Percentiles rank a stretch among this genome's conserved stretches.
Evolutionary conservation across 1,140 invertebrate genomes (phyloP).

Genomic region (Ips typographus): DNA sequence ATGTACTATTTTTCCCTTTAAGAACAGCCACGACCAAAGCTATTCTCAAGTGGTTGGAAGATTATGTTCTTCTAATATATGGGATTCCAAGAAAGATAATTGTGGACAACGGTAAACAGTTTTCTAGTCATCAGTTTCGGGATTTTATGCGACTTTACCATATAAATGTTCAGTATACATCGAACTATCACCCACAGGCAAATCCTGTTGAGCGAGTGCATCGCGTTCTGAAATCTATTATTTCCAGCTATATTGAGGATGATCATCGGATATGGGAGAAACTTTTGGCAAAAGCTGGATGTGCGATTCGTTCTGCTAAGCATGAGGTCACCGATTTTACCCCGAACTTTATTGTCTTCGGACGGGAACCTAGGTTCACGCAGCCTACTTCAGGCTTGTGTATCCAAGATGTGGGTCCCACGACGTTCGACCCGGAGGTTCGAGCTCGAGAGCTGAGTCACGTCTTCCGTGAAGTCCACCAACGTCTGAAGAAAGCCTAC

Average conservation of each 20-base stretch:
- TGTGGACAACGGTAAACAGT: slow-evolving; percentile 38
- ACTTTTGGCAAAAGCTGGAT: too few relatives aligned
- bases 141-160: background rate
- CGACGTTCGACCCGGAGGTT: too few relatives aligned
- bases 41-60: slow-evolving; percentile 14
- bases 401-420: too few relatives aligned
- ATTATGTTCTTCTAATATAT: slow-evolving; percentile 30
- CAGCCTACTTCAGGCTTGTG: too few relatives aligned
- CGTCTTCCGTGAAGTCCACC: too few relatives aligned
- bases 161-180: background rate
- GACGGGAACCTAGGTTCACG: too few relatives aligned
- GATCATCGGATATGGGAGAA: too few relatives aligned
- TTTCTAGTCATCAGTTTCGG: slow-evolving; percentile 18
- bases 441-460: too few relatives aligned
- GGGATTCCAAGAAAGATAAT: slow-evolving; percentile 30
- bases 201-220: slow-evolving; percentile 49
- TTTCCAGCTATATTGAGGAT: background rate
- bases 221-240: background rate
- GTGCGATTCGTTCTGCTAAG: too few relatives aligned
- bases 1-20: slow-evolving; percentile 31
- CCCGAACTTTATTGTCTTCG: too few relatives aligned
- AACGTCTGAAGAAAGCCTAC: too few relatives aligned
- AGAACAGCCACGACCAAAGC: slow-evolving; percentile 27
- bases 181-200: slow-evolving; percentile 47
- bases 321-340: too few relatives aligned